Evolutionary conservation across 2,888 invertebrate genomes (phyloP), one percentile per base, ranked within the genome.

Genomic region (Andrena hattorfiana): DNA sequence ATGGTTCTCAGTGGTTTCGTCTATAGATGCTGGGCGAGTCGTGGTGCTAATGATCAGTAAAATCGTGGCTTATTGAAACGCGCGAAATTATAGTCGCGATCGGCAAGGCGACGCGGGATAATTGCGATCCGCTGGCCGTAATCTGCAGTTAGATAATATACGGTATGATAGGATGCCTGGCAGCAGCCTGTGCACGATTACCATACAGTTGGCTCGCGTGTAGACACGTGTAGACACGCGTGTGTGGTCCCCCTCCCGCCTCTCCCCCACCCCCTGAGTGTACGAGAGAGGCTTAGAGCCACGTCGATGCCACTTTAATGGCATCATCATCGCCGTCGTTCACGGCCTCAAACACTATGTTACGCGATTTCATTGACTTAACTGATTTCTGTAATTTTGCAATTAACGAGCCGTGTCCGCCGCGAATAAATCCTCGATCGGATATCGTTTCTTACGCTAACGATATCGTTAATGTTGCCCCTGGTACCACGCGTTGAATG

Each of bases 31-130:
- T 6, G 6, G 28, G 16, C 16, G 49, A 66, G 26, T 35, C 56
- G 76, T 80, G 77, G 89, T 86, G 90, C 84, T 90, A 91, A 92
- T 89, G 90, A 91, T 90, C 88, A 89, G 74, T 87, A 91, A 91
- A 93, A 92, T 89, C 87, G 90, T 78, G 76, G 87, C 89, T 90
- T 89, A 91, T 92, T 91, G 93, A 92, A 92, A 92, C 92, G 90
- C 89, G 85, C 91, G 90, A 90, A 92, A 93, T 92, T 91, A 91
- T 89, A 86, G 87, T 68, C 75, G 75, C 56, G 23, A 42, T 13
- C 23, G 23, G 56, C 79, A 63, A 77, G 83, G 68, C 82, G 83
- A 69, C 73, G 75, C 56, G 59, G 90, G 88, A 91, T 93, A 93
- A 93, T 93, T 92, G 87, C 91, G 86, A 90, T 86, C 87, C 84